These are phyloP conservation scores for Bostrychus sinensis DNA, from an alignment of 2,113 vertebrate genomes.

Conservation along the genomic window DNA sequence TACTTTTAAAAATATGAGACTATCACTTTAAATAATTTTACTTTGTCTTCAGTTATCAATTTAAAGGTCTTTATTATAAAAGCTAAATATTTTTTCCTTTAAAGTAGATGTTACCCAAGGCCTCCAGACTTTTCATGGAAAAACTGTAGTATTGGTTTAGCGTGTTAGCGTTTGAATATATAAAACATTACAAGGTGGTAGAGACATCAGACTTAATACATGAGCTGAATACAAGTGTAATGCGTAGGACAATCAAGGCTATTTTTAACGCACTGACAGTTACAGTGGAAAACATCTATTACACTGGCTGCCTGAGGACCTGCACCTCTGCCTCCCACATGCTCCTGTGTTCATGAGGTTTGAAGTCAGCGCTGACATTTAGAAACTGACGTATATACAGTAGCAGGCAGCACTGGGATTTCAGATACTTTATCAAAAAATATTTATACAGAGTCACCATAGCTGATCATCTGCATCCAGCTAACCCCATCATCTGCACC, in stretches of 20 bases:
- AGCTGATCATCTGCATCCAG: too few relatives aligned
- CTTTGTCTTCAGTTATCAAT: too few relatives aligned
- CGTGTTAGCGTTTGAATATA: conserved; percentile 16
- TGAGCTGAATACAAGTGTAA: neutral
- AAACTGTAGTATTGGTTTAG: conserved; percentile 22
- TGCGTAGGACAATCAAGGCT: conserved; percentile 7
- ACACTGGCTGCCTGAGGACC: conserved; percentile 8
- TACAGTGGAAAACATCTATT: conserved; percentile 14
- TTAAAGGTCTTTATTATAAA: conserved; percentile 28
- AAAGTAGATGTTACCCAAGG: conserved; percentile 19
- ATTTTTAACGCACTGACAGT: conserved; percentile 25
- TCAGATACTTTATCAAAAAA: too few relatives aligned
- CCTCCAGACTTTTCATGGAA: conserved; percentile 12
- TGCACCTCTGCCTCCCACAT: conserved; percentile 10
- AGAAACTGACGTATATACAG: neutral
- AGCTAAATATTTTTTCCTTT: conserved; percentile 25
- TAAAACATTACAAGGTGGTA: conserved; percentile 21
- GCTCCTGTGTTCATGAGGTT: neutral
- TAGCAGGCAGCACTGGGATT: neutral
- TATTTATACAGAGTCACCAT: too few relatives aligned
- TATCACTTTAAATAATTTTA: too few relatives aligned
- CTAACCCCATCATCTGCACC: too few relatives aligned
- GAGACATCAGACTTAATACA: conserved; percentile 7
- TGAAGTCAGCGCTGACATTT: neutral
- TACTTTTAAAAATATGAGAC: too few relatives aligned